phyloP scores from a whole-genome alignment of 1,140 invertebrate species.

The Whitmania pigra region DNA sequence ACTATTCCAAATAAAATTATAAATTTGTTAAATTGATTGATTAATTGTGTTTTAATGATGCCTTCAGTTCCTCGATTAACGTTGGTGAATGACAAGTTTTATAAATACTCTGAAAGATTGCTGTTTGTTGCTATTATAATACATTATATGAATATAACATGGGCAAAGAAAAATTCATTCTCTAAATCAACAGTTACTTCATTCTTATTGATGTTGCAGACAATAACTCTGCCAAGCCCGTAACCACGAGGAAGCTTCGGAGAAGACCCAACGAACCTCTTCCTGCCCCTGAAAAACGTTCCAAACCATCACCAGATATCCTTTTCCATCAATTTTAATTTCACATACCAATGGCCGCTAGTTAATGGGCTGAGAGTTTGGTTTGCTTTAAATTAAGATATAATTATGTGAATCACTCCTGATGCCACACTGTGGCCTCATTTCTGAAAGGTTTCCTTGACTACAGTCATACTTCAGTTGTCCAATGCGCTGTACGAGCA shows the following conservation, averaged over 20 bases:
- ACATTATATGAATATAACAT: too few relatives aligned
- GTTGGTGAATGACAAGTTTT: too few relatives aligned
- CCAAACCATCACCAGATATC: constrained; percentile 51
- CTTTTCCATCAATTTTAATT: constrained; percentile 27
- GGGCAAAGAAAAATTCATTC: too few relatives aligned
- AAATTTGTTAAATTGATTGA: too few relatives aligned
- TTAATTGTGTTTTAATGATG: too few relatives aligned
- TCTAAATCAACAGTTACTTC: too few relatives aligned
- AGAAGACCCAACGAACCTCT: constrained; percentile 82
- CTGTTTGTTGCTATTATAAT: too few relatives aligned
- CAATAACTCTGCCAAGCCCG: constrained; percentile 47
- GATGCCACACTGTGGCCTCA: background rate
- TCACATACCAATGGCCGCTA: background rate
- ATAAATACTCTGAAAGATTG: too few relatives aligned
- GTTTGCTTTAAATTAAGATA: background rate
- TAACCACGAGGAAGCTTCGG: constrained; percentile 69
- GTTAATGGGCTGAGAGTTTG: background rate
- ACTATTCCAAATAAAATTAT: too few relatives aligned
- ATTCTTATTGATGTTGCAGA: constrained; percentile 24
- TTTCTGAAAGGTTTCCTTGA: background rate
- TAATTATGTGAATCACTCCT: too few relatives aligned
- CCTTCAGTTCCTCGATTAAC: too few relatives aligned
- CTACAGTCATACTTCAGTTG: background rate
- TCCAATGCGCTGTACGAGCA: background rate
- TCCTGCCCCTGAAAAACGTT: constrained; percentile 54